phyloP scores from a whole-genome alignment of 1,140 invertebrate species.

The Aphelinus certus region DNA sequence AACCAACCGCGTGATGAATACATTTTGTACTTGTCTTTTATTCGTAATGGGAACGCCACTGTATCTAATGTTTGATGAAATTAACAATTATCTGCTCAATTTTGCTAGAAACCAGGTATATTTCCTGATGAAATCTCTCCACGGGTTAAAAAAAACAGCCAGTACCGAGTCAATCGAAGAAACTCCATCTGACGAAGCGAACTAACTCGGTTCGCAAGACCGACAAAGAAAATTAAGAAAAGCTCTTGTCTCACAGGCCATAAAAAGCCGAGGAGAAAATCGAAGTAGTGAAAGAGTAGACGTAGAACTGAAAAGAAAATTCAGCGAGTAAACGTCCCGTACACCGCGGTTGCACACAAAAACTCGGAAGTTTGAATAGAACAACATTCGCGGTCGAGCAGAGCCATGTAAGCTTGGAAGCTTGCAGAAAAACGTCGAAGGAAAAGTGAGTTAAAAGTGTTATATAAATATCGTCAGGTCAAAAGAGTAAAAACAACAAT shows the following conservation, averaged over 20 bases:
- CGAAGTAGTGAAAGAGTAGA: constrained; percentile 1
- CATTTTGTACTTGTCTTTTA: too few species aligned
- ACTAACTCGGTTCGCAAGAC: background rate
- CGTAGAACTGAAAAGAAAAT: constrained; percentile 1
- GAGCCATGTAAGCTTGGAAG: too few species aligned
- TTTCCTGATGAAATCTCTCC: too few species aligned
- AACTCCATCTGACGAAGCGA: background rate
- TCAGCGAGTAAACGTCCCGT: constrained; percentile 18
- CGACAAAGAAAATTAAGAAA: constrained; percentile 27
- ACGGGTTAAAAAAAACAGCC: too few species aligned
- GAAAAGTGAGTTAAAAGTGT: too few species aligned
- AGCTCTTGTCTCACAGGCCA: background rate
- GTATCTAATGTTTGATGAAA: too few species aligned
- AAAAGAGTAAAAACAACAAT: too few species aligned
- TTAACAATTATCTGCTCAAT: too few species aligned
- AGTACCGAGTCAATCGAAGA: background rate
- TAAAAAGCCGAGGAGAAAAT: constrained; percentile 16
- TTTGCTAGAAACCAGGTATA: too few species aligned
- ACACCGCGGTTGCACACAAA: background rate
- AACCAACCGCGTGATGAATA: too few species aligned
- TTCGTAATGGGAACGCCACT: too few species aligned
- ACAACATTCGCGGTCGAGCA: constrained; percentile 8
- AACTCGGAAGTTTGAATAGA: constrained; percentile 24
- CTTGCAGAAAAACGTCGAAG: constrained; percentile 24
- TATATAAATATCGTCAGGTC: too few species aligned